phyloP scores from a whole-genome alignment of 2,797 vertebrate genomes.

The Tarsius wallacei region DNA sequence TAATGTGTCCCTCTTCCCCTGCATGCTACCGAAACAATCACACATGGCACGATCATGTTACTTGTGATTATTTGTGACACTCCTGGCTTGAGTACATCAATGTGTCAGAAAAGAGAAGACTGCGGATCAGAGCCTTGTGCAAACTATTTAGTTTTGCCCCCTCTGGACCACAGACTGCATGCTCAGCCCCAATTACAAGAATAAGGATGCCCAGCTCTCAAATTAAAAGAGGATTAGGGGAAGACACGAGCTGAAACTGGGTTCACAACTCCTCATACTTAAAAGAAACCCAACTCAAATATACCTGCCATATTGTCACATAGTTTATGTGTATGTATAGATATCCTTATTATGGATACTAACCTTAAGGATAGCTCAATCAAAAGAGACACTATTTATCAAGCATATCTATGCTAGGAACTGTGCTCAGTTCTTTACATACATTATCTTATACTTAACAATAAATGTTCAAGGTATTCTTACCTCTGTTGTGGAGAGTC shows the following conservation, averaged over 20 bases:
- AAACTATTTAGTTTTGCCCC: neutral
- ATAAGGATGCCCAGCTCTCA: neutral
- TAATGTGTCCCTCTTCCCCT: neutral
- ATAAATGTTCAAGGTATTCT: neutral
- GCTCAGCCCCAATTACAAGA: accelerated
- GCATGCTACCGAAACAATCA: neutral
- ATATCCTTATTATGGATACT: neutral
- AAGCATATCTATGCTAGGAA: neutral
- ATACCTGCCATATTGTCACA: neutral
- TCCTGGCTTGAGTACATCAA: neutral
- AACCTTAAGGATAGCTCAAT: neutral
- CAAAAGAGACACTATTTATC: neutral
- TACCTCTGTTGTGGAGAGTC: neutral
- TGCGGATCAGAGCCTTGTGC: neutral
- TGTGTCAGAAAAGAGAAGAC: neutral
- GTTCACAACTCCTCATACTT: neutral
- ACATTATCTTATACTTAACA: neutral
- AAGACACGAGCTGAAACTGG: neutral
- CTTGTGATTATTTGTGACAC: neutral
- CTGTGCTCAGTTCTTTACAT: neutral
- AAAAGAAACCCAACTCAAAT: neutral
- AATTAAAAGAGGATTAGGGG: neutral
- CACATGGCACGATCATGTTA: accelerated
- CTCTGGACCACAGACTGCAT: neutral
- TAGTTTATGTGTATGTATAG: neutral